These are phyloP conservation scores for Brachionus rotundiformis DNA, from an alignment of 1,140 invertebrate genomes.

Conservation along the genomic window DNA sequence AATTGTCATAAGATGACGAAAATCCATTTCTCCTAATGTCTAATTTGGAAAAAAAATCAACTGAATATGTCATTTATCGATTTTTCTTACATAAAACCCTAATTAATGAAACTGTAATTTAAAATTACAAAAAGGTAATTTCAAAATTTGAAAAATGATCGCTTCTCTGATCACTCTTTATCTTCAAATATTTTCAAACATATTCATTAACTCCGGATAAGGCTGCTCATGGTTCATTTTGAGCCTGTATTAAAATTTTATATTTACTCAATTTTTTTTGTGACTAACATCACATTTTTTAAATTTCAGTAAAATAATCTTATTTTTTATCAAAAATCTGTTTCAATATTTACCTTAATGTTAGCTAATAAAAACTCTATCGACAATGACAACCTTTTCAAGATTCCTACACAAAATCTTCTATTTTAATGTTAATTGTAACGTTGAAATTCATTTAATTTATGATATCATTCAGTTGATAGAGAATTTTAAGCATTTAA, in stretches of 20 bases:
- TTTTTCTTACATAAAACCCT: not conserved
- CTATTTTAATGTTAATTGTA: slow-evolving; percentile 23
- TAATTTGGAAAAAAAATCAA: not conserved
- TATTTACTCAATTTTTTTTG: not conserved
- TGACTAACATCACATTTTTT: slow-evolving; percentile 13
- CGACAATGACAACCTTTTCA: slow-evolving; percentile 23
- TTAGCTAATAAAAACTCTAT: not conserved
- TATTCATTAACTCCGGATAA: not conserved
- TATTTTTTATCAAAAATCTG: slow-evolving; percentile 45
- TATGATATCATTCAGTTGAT: not conserved
- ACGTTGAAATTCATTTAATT: not conserved
- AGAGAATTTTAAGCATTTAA: not conserved
- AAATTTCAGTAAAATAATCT: slow-evolving; percentile 4
- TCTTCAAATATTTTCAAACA: not conserved
- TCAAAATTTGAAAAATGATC: slow-evolving; percentile 6
- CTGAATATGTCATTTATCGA: not conserved
- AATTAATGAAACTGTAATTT: not conserved
- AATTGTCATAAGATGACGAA: no score
- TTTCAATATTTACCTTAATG: slow-evolving; percentile 31
- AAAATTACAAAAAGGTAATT: not conserved
- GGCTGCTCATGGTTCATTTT: not conserved
- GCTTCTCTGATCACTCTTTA: not conserved
- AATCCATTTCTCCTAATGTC: no score
- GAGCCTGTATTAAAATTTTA: not conserved
- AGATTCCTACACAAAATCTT: slow-evolving; percentile 28